phyloP scores from a whole-genome alignment of 2,888 invertebrate species.

The Lepidocyrtinus sp. region DNA sequence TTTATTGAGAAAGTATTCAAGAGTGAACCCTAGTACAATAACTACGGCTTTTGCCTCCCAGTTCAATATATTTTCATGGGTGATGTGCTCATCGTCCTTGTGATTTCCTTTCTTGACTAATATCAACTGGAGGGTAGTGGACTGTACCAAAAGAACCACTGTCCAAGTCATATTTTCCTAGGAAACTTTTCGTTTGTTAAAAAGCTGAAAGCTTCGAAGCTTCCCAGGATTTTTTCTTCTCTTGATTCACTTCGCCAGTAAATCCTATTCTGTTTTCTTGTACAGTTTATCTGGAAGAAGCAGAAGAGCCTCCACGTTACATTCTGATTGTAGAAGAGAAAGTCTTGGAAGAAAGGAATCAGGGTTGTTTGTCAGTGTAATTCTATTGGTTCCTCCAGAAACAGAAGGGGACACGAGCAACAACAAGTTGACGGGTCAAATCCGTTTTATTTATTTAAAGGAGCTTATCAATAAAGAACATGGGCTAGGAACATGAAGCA shows the following conservation, averaged over 20 bases:
- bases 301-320: not conserved
- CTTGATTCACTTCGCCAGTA: not conserved
- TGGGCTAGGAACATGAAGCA: not conserved
- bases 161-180: no score
- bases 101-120: slow-evolving; percentile 30
- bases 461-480: slow-evolving; percentile 16
- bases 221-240: not conserved
- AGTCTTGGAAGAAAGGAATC: not conserved
- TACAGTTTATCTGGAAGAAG: not conserved
- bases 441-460: slow-evolving; percentile 16
- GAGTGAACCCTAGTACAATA: no score
- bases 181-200: no score
- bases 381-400: not conserved
- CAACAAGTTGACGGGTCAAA: slow-evolving; percentile 8
- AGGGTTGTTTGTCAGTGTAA: slow-evolving; percentile 13
- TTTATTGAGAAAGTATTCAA: slow-evolving; percentile 14
- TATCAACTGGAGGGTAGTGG: slow-evolving; percentile 26
- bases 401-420: slow-evolving; percentile 1
- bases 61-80: slow-evolving; percentile 44
- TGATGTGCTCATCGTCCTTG: slow-evolving; percentile 28
- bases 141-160: slow-evolving; percentile 19
- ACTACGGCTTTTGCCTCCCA: slow-evolving; percentile 14
- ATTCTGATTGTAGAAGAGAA: not conserved
- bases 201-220: not conserved
- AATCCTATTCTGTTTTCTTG: not conserved